phyloP scores from a whole-genome alignment of 1,140 invertebrate species.

The Drosophila pseudoananassae region DNA sequence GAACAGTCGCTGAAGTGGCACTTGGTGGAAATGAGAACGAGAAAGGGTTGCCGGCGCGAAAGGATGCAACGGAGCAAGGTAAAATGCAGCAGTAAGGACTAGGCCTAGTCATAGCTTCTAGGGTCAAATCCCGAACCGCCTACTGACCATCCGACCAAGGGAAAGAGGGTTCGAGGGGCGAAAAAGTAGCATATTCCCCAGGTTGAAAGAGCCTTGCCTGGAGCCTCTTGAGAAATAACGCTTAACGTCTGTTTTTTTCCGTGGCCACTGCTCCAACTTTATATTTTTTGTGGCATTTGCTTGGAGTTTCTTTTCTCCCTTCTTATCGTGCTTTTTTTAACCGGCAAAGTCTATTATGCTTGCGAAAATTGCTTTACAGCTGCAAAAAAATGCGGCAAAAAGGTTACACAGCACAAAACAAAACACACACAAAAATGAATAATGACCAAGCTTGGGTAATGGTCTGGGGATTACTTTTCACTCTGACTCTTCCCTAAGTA shows the following conservation, averaged over 20 bases:
- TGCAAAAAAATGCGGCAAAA: constrained; percentile 75
- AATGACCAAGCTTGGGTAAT: constrained; percentile 59
- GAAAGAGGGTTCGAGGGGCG: not conserved
- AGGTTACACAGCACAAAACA: constrained; percentile 78
- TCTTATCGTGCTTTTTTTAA: constrained; percentile 42
- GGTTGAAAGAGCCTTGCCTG: constrained; percentile 22
- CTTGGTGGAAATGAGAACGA: constrained; percentile 58
- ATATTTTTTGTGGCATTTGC: constrained; percentile 69
- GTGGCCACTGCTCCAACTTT: constrained; percentile 10
- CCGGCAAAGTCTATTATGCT: constrained; percentile 76
- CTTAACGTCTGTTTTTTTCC: constrained; percentile 58
- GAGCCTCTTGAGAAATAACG: constrained; percentile 73
- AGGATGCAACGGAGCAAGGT: constrained; percentile 39
- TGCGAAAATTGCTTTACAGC: constrained; percentile 79
- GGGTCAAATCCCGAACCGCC: constrained; percentile 5
- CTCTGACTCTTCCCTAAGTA: not conserved
- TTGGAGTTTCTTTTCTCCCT: constrained; percentile 36
- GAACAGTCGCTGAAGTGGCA: constrained; percentile 48
- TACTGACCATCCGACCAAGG: constrained; percentile 50
- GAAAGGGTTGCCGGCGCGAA: constrained; percentile 26
- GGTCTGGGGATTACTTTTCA: constrained; percentile 50
- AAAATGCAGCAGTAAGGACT: not conserved
- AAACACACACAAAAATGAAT: constrained; percentile 75
- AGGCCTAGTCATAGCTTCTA: constrained; percentile 23
- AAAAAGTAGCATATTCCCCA: constrained; percentile 36